phyloP scores from a whole-genome alignment of 2,888 invertebrate species.

The Synanthedon formicaeformis region DNA sequence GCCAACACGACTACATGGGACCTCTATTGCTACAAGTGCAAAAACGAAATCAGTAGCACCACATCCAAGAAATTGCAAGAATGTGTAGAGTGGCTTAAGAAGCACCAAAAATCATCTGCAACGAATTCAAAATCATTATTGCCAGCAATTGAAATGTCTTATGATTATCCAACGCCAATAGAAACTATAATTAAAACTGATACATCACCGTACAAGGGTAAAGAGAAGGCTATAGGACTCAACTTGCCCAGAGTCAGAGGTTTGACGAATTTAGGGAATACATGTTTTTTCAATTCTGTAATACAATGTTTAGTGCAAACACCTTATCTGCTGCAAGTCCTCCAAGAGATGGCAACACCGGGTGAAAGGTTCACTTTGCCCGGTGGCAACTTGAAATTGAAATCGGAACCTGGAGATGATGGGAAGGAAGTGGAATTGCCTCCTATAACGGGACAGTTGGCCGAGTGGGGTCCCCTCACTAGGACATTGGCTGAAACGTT shows the following conservation, averaged over 20 bases:
- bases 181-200: slow-evolving; percentile 36
- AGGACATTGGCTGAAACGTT: slow-evolving; percentile 77
- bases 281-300: slow-evolving; percentile 97
- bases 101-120: slow-evolving; percentile 53
- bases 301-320: slow-evolving; percentile 93
- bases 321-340: slow-evolving; percentile 78
- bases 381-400: slow-evolving; percentile 75
- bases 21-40: slow-evolving; percentile 85
- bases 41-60: slow-evolving; percentile 74
- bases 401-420: slow-evolving; percentile 37
- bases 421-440: slow-evolving; percentile 70
- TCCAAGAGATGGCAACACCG: slow-evolving; percentile 76
- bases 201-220: slow-evolving; percentile 26
- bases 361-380: slow-evolving; percentile 80
- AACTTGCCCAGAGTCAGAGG: slow-evolving; percentile 77
- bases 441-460: slow-evolving; percentile 75
- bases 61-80: slow-evolving; percentile 78
- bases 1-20: slow-evolving; percentile 79
- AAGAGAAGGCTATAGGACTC: slow-evolving; percentile 40
- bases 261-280: slow-evolving; percentile 91
- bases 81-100: slow-evolving; percentile 79
- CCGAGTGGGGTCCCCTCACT: slow-evolving; percentile 77
- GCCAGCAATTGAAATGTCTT: slow-evolving; percentile 37
- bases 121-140: slow-evolving; percentile 35
- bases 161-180: slow-evolving; percentile 23